Evolutionary conservation across 2,113 vertebrate genomes (phyloP).

Genomic region (Neodon shergylaensis): DNA sequence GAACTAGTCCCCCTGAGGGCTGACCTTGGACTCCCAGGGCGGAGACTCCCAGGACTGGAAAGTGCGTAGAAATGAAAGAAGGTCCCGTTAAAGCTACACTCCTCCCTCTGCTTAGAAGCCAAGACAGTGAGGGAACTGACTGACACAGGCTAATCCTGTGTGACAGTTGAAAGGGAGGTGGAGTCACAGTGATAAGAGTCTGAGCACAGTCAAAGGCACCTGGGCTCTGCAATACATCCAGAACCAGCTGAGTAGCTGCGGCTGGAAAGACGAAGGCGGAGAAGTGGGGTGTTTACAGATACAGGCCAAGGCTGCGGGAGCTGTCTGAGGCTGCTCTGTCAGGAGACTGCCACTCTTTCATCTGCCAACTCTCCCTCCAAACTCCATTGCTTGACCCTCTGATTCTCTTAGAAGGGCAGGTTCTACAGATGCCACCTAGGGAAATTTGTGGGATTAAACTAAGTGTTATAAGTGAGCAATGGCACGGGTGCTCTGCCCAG

Average conservation of each 20-base stretch:
- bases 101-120: background rate
- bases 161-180: background rate
- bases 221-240: background rate
- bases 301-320: background rate
- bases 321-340: background rate
- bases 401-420: background rate
- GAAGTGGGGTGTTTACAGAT: background rate
- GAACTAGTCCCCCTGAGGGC: background rate
- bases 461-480: background rate
- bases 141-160: background rate
- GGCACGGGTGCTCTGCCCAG: background rate
- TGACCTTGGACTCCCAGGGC: background rate
- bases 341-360: background rate
- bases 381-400: background rate
- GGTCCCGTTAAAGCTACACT: background rate
- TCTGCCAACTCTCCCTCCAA: background rate
- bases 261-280: background rate
- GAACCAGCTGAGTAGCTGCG: rapidly evolving
- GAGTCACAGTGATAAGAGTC: background rate
- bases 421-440: background rate
- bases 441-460: background rate
- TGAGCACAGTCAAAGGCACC: background rate
- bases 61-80: background rate
- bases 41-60: background rate
- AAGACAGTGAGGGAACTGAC: background rate